phyloP scores from a whole-genome alignment of 2,797 vertebrate genomes.

The Clarias pachynema region DNA sequence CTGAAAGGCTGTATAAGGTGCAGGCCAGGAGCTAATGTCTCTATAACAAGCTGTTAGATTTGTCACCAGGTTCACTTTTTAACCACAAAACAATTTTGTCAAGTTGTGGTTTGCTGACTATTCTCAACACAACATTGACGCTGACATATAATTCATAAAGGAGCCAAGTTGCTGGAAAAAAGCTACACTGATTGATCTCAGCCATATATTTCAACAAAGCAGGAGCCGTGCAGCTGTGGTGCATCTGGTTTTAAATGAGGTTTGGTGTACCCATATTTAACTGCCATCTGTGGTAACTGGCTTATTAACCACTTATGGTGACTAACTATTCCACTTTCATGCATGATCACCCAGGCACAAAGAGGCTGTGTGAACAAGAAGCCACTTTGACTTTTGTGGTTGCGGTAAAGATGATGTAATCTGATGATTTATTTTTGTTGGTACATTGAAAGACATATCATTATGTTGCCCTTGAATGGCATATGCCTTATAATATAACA shows the following conservation, averaged over 20 bases:
- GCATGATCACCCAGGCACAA: background rate
- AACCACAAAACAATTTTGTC: background rate
- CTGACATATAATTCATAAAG: background rate
- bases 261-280: constrained; percentile 4
- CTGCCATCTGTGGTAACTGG: background rate
- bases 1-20: background rate
- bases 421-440: background rate
- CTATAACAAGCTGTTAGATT: background rate
- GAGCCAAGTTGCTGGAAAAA: constrained; percentile 1
- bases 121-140: background rate
- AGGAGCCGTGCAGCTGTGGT: background rate
- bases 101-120: background rate
- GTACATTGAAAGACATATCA: background rate
- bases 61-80: background rate
- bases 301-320: background rate
- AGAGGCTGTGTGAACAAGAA: background rate
- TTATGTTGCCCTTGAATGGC: background rate
- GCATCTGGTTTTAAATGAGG: background rate
- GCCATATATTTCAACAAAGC: background rate
- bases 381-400: background rate
- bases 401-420: background rate
- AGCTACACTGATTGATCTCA: background rate
- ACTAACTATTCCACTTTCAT: background rate
- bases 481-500: too few relatives aligned
- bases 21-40: background rate